Conservation (phyloP, 2,888 invertebrate species). For the Dichetophora obliterata region DNA sequence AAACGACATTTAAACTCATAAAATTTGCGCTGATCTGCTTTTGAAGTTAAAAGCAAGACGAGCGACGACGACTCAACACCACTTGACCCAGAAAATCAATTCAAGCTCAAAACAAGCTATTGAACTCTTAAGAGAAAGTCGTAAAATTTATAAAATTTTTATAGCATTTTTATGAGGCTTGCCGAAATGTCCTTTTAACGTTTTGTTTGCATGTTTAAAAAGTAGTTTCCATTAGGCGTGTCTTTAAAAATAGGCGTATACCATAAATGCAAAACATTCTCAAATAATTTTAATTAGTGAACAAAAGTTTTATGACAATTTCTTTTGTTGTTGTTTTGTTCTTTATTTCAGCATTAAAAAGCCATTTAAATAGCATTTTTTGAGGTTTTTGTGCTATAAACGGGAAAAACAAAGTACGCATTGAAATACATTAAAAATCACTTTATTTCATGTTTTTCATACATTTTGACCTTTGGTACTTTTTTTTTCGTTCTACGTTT, state of each 20-base stretch:
- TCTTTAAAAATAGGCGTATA: not conserved
- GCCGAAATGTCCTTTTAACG: slow-evolving; percentile 56
- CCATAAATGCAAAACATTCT: not conserved
- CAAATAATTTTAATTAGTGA: not conserved
- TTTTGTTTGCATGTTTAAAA: slow-evolving; percentile 57
- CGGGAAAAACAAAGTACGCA: not conserved
- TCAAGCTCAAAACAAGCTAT: not conserved
- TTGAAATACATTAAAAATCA: not conserved
- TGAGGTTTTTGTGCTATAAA: not conserved
- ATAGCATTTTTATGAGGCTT: slow-evolving; percentile 63
- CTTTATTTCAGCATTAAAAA: not conserved
- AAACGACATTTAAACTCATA: not conserved
- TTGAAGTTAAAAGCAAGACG: not conserved
- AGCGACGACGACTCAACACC: not conserved
- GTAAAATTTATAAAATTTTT: slow-evolving; percentile 52
- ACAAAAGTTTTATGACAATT: not conserved
- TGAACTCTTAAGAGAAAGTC: slow-evolving; percentile 42
- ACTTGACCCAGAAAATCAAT: not conserved
- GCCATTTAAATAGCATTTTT: not conserved
- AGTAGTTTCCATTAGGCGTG: slow-evolving; percentile 3
- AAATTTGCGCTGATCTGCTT: not conserved
- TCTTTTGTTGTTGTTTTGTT: not conserved
- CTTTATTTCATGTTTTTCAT: not conserved
- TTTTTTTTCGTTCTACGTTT: not conserved
- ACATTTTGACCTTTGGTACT: not conserved